Conservation (phyloP, 2,113 vertebrate species). For the Ardeotis arabs region DNA sequence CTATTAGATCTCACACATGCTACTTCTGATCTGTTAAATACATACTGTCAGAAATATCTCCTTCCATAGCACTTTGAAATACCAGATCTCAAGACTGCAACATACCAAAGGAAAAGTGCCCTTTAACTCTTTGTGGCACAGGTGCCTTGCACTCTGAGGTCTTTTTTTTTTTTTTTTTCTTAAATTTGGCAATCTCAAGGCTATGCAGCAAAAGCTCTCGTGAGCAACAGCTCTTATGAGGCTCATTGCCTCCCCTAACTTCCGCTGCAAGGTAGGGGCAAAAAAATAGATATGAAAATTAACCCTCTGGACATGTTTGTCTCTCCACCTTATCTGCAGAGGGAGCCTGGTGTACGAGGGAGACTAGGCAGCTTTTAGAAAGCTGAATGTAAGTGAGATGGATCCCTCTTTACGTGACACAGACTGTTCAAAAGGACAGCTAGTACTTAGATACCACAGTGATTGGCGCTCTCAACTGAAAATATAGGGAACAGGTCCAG, state of each 20-base stretch:
- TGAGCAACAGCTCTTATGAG: neutral
- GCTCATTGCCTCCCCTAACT: neutral
- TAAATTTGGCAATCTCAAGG: neutral
- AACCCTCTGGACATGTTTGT: neutral
- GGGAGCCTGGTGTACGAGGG: neutral
- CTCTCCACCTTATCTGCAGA: neutral
- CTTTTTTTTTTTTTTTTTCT: neutral
- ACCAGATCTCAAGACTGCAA: neutral
- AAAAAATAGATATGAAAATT: neutral
- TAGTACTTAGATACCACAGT: constrained; percentile 42
- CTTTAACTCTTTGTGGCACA: neutral
- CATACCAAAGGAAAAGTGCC: neutral
- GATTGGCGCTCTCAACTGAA: constrained; percentile 2
- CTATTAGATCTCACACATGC: neutral
- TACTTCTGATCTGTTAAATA: constrained; percentile 6
- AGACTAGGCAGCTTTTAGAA: neutral
- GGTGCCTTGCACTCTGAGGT: neutral
- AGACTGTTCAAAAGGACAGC: constrained; percentile 26
- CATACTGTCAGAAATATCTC: neutral
- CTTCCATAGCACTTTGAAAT: neutral
- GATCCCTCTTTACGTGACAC: neutral
- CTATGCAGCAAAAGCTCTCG: neutral
- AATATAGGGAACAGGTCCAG: constrained; percentile 20
- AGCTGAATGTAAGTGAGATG: neutral
- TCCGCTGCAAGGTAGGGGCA: neutral